Conservation (phyloP, 2,797 vertebrate species). For the Enteromius viviparus region DNA sequence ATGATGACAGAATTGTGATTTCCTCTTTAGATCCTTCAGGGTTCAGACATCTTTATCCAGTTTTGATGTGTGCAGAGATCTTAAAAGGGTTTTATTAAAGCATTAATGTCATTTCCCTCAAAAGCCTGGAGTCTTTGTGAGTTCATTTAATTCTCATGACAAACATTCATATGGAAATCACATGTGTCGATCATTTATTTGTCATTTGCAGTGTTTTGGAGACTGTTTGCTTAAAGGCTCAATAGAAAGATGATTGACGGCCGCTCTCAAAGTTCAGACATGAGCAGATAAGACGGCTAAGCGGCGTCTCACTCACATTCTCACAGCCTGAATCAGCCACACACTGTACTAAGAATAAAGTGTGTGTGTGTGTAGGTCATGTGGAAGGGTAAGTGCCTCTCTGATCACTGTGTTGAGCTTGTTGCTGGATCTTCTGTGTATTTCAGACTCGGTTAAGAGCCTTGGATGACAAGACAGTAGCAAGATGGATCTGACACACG, state of each 20-base stretch:
- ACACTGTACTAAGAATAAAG: conserved; percentile 40
- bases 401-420: conserved; percentile 3
- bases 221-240: conserved; percentile 26
- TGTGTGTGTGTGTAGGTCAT: conserved; percentile 35
- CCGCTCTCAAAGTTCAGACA: conserved; percentile 31
- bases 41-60: not conserved
- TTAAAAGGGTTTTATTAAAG: not conserved
- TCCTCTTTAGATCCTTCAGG: not conserved
- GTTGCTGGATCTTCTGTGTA: conserved; percentile 13
- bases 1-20: not conserved
- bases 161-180: conserved; percentile 40
- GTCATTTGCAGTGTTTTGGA: conserved; percentile 17
- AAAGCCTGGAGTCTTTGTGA: not conserved
- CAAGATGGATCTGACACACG: conserved; percentile 8
- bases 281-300: conserved; percentile 16
- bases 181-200: conserved; percentile 30
- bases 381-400: conserved; percentile 36
- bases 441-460: conserved; percentile 29
- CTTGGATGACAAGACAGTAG: not conserved
- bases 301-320: conserved; percentile 5
- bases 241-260: conserved; percentile 42
- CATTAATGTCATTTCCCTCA: not conserved
- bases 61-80: not conserved
- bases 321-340: conserved; percentile 27
- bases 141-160: not conserved